Percentiles rank a stretch among this genome's conserved stretches.
These are phyloP conservation scores for Eremobia ochroleuca DNA, from an alignment of 2,888 invertebrate genomes.

Conservation along the genomic window DNA sequence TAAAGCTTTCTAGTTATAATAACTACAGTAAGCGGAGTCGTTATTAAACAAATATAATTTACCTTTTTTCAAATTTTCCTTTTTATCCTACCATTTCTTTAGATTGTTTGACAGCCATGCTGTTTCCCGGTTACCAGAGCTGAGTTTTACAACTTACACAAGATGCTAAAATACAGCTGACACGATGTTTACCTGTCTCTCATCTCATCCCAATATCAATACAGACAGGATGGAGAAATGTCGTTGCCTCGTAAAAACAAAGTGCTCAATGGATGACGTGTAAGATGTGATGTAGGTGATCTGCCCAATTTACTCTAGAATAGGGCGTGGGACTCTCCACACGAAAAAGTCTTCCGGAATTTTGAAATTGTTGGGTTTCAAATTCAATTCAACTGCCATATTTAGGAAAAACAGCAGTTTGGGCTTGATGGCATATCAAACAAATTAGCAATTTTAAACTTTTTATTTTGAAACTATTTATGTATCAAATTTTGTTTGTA, in stretches of 20 bases:
- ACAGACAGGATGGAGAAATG: constrained; percentile 33
- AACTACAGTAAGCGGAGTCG: constrained; percentile 16
- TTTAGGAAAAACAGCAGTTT: background rate
- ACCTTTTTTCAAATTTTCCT: background rate
- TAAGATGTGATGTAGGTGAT: constrained; percentile 24
- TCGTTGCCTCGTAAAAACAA: constrained; percentile 49
- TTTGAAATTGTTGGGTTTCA: background rate
- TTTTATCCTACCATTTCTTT: background rate
- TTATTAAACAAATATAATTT: constrained; percentile 3
- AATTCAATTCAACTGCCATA: background rate
- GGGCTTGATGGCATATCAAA: no score
- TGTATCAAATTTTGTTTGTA: background rate
- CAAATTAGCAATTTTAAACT: no score
- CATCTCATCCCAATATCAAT: constrained; percentile 49
- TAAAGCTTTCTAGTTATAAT: constrained; percentile 59
- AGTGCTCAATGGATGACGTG: constrained; percentile 23
- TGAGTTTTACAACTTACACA: constrained; percentile 43
- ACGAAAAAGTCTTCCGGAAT: background rate
- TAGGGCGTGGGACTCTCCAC: background rate
- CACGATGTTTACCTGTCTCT: constrained; percentile 42
- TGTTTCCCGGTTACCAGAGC: background rate
- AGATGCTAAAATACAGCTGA: constrained; percentile 35
- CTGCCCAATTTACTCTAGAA: constrained; percentile 13
- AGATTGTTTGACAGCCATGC: background rate
- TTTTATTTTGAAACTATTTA: background rate